Base-by-base conservation (phyloP, 2,797 vertebrate genomes). In the Diplodus sargus region DNA sequence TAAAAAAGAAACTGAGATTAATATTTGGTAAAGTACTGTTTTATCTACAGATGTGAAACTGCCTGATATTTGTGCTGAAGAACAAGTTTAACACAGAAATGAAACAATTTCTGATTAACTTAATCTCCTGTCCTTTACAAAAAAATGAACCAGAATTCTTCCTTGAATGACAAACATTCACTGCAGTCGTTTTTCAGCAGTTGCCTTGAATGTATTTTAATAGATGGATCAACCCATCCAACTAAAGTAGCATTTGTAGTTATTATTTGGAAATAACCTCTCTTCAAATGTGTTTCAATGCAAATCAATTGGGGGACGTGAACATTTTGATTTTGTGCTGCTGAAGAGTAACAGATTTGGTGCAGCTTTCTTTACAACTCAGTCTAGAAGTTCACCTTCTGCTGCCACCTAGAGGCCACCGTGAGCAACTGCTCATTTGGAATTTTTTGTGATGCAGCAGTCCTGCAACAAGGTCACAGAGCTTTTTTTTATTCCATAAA, bases 371-470 rank as follows among this genome's bases (percentile, higher is more conserved):
- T 66, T 8, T 0, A 20, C 1, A 48, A 43, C n/a, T 28, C 17
- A 25, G 10, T n/a, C 45, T 49, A 1, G 53, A 42, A 25, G 8
- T 47, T 73, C 5, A 59, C 53, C 60, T 51, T 75, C 62, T 12
- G 7, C 77, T 71, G 83, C 82, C 87, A 56, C 61, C 87, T 79
- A 60, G 25, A 51, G 89, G 53, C 47, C 60, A 61, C 66, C 23
- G 4, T 22, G 10, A 62, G 7, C 1, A 75, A 64, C 74, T 84
- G 5, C 20, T 74, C 3, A 64, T 53, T 25, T 59, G 48, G 48
- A 75, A 0, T 0, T 18, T 28, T 61, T 59, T 52, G 30, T 70
- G 62, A 73, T 48, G 60, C 78, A 65, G 65, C 70, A 30, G 20
- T 54, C 48, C 43, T 63, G 43, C 78, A 82, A 47, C 83, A 82